Evolutionary conservation across 2,797 vertebrate genomes (phyloP).

Genomic region (Erethizon dorsatum): DNA sequence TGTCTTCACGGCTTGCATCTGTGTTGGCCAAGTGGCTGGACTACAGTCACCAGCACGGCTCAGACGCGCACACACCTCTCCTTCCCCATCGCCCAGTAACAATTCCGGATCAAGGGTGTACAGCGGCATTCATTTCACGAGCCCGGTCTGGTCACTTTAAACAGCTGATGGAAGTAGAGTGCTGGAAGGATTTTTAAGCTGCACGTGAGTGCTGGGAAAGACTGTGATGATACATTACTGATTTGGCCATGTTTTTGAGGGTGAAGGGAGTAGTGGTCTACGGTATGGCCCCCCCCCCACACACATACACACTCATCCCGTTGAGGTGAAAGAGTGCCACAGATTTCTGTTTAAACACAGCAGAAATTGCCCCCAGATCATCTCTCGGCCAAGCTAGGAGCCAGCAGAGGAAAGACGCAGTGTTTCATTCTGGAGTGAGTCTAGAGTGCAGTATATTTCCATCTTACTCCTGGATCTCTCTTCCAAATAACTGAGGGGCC

Average conservation of each 20-base stretch:
- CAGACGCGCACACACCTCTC: background rate
- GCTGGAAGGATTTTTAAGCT: background rate
- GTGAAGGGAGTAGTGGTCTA: background rate
- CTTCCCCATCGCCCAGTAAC: background rate
- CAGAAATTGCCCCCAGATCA: background rate
- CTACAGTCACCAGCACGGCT: too few relatives aligned
- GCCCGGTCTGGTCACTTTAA: background rate
- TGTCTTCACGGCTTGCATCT: background rate
- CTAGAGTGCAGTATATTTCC: rapidly evolving
- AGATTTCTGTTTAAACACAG: background rate
- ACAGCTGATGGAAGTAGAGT: background rate
- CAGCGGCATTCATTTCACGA: background rate
- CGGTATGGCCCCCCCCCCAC: background rate
- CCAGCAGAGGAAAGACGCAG: background rate
- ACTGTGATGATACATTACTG: too few relatives aligned
- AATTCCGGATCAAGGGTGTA: background rate
- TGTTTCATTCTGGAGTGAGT: background rate
- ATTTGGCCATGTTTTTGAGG: background rate
- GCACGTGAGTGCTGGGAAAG: rapidly evolving
- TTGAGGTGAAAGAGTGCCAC: background rate
- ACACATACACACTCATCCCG: background rate
- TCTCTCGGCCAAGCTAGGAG: background rate
- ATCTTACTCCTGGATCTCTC: background rate
- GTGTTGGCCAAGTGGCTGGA: background rate
- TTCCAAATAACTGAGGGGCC: background rate